Conservation (phyloP, 2,113 vertebrate species). For the Cynoglossus semilaevis region DNA sequence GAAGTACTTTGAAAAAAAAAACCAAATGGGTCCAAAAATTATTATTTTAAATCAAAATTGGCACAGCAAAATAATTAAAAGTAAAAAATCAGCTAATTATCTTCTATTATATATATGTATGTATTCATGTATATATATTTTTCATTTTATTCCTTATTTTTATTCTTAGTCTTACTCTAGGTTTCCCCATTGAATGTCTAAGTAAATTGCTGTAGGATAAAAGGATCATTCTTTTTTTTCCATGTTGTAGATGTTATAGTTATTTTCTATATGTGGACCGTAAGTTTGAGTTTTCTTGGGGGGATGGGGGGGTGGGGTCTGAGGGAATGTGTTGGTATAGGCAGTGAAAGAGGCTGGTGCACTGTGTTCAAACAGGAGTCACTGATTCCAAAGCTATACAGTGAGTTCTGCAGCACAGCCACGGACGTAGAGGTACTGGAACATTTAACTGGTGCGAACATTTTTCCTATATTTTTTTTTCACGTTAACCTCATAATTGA, state of each 20-base stretch:
- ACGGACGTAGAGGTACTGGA: slow-evolving; percentile 45
- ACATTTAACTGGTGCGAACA: slow-evolving; percentile 21
- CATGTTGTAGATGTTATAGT: too few relatives aligned
- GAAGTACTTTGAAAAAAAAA: slow-evolving; percentile 86
- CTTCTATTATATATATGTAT: slow-evolving; percentile 5
- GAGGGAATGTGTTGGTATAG: slow-evolving; percentile 57
- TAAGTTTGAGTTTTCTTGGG: too few relatives aligned
- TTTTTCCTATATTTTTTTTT: slow-evolving; percentile 47
- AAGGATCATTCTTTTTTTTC: too few relatives aligned
- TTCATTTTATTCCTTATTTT: slow-evolving; percentile 1
- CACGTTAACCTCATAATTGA: slow-evolving; percentile 44
- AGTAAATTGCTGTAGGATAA: too few relatives aligned
- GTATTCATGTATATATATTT: not conserved
- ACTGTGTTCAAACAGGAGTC: slow-evolving; percentile 52
- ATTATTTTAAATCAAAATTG: slow-evolving; percentile 71
- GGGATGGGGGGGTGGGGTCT: too few relatives aligned
- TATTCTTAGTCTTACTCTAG: not conserved
- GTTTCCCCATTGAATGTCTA: too few relatives aligned
- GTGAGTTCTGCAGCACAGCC: slow-evolving; percentile 53
- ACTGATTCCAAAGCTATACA: slow-evolving; percentile 49
- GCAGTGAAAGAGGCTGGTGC: slow-evolving; percentile 72
- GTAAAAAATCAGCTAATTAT: slow-evolving; percentile 47
- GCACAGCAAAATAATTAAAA: slow-evolving; percentile 77
- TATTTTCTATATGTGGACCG: too few relatives aligned
- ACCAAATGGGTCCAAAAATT: slow-evolving; percentile 72